phyloP scores from a whole-genome alignment of 2,888 invertebrate species.

The Dorcus parallelipipedus region DNA sequence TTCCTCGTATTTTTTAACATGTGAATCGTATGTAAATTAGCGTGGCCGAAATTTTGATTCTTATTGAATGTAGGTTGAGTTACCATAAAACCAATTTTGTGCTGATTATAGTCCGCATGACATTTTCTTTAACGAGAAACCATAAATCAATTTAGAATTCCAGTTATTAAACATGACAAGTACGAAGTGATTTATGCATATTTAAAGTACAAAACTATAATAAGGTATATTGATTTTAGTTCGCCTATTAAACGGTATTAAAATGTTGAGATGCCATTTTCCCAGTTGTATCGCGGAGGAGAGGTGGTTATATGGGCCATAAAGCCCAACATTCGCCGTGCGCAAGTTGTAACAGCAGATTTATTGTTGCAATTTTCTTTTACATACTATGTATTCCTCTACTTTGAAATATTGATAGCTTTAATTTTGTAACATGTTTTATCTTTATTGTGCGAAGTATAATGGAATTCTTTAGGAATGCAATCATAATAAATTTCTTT shows the following conservation, averaged over 20 bases:
- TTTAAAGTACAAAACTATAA: not conserved
- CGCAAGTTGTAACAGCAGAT: slow-evolving; percentile 43
- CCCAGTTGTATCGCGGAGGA: slow-evolving; percentile 31
- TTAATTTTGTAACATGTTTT: slow-evolving; percentile 33
- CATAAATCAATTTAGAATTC: not conserved
- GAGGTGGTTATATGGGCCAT: slow-evolving; percentile 38
- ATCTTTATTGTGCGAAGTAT: slow-evolving; percentile 16
- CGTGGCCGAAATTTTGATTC: too few relatives aligned
- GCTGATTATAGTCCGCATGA: not conserved
- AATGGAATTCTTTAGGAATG: slow-evolving; percentile 14
- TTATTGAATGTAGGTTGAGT: too few relatives aligned
- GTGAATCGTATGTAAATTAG: too few relatives aligned
- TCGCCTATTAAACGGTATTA: slow-evolving; percentile 37
- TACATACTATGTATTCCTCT: slow-evolving; percentile 36
- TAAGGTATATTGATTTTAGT: slow-evolving; percentile 1
- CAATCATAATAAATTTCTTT: slow-evolving; percentile 15
- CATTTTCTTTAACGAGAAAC: not conserved
- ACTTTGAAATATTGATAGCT: slow-evolving; percentile 37
- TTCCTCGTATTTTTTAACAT: too few relatives aligned
- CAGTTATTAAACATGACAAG: not conserved
- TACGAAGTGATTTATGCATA: not conserved
- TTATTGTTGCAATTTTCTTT: slow-evolving; percentile 48
- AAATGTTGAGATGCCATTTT: slow-evolving; percentile 39
- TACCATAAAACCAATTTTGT: not conserved
- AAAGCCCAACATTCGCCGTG: slow-evolving; percentile 41